phyloP scores from a whole-genome alignment of 2,888 invertebrate species.

The Sepiola atlantica region DNA sequence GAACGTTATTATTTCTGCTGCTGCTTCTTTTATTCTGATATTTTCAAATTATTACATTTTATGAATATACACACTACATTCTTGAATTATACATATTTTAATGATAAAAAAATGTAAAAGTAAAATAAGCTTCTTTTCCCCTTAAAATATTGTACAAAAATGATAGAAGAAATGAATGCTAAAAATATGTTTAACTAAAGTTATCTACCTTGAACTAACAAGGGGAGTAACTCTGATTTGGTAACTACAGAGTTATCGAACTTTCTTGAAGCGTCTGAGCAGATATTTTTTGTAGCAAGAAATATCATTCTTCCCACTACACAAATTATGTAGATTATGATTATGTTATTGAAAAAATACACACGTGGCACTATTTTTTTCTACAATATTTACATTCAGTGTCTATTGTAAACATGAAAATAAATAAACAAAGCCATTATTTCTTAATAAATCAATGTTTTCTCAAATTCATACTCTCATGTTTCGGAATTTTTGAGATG shows the following conservation, averaged over 20 bases:
- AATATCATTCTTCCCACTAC: no score
- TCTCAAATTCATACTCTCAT: no score
- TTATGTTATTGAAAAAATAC: neutral
- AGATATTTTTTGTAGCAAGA: neutral
- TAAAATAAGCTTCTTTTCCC: neutral
- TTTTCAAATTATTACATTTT: neutral
- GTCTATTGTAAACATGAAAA: no score
- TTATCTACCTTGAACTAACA: neutral
- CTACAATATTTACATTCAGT: no score
- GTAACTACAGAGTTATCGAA: neutral
- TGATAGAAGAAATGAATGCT: neutral
- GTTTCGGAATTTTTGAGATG: no score
- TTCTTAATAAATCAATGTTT: no score
- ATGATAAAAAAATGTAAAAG: neutral
- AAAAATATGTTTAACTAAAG: neutral
- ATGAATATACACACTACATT: neutral
- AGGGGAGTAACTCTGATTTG: neutral
- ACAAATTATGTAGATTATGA: neutral
- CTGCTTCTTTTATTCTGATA: neutral
- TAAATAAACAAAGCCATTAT: no score
- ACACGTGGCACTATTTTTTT: neutral
- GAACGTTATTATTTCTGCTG: neutral
- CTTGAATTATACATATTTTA: neutral
- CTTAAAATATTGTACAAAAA: neutral
- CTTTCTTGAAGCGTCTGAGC: neutral